A percentile compares a stretch with the other conserved stretches of the same genome.
These are phyloP conservation scores for Montifringilla adamsi DNA, from an alignment of 2,113 vertebrate genomes.

Conservation along the genomic window DNA sequence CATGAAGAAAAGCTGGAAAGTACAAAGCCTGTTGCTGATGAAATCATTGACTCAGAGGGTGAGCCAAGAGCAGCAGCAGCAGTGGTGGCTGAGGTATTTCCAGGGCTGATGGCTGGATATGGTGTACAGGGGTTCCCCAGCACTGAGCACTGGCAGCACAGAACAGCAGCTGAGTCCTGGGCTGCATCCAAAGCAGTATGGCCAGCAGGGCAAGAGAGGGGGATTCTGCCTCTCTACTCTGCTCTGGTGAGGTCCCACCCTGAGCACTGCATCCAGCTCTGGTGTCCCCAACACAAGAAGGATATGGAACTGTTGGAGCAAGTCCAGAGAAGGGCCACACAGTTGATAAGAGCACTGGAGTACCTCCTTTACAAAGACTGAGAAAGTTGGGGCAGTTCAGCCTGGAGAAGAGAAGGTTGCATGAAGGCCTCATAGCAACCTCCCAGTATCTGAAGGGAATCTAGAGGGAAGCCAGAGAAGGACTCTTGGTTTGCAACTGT, in stretches of 20 bases:
- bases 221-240: not conserved
- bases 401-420: not conserved
- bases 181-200: not conserved
- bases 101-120: not conserved
- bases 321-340: not conserved
- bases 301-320: not conserved
- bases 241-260: not conserved
- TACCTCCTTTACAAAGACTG: not conserved
- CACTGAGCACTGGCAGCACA: not conserved
- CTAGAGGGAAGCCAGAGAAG: not conserved
- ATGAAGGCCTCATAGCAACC: not conserved
- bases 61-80: not conserved
- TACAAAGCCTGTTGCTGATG: constrained; percentile 16
- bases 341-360: not conserved
- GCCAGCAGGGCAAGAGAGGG: not conserved
- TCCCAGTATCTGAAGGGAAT: not conserved
- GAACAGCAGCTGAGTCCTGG: not conserved
- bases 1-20: constrained; percentile 73
- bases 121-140: not conserved
- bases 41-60: not conserved
- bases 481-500: not conserved
- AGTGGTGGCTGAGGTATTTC: not conserved
- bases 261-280: not conserved
- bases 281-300: not conserved
- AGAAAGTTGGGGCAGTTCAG: not conserved